phyloP scores from a whole-genome alignment of 2,113 vertebrate species.

The Sphyrna mokarran region DNA sequence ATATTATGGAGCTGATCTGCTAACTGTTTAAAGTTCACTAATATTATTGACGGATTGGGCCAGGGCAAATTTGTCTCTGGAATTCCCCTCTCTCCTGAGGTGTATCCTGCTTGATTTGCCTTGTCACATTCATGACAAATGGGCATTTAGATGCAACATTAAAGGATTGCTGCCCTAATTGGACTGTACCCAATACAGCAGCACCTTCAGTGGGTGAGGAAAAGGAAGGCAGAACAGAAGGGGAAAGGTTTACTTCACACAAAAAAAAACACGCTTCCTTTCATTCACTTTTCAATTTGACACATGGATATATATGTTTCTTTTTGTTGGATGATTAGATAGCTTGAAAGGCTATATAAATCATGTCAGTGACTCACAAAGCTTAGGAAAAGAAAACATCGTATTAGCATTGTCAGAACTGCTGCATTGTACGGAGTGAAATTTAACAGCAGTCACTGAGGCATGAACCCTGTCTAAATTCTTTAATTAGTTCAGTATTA shows the following conservation, averaged over 20 bases:
- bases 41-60: neutral
- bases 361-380: neutral
- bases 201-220: neutral
- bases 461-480: neutral
- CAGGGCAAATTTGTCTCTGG: neutral
- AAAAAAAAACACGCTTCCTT: neutral
- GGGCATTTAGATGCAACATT: neutral
- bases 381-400: neutral
- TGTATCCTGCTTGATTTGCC: neutral
- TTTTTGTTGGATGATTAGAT: neutral
- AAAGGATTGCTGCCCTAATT: no score
- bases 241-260: neutral
- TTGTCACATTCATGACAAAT: neutral
- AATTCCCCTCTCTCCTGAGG: neutral
- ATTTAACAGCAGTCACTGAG: slow-evolving; percentile 9
- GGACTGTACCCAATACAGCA: neutral
- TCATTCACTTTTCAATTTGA: neutral
- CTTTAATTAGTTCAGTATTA: neutral
- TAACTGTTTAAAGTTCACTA: neutral
- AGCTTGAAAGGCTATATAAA: neutral
- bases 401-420: neutral
- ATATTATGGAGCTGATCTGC: neutral
- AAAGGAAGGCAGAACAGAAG: neutral
- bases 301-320: neutral
- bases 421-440: neutral